A percentile compares a stretch with the other conserved stretches of the same genome.
Evolutionary conservation across 2,888 invertebrate species (phyloP).

Genomic region (Sclerodermus sp.): DNA sequence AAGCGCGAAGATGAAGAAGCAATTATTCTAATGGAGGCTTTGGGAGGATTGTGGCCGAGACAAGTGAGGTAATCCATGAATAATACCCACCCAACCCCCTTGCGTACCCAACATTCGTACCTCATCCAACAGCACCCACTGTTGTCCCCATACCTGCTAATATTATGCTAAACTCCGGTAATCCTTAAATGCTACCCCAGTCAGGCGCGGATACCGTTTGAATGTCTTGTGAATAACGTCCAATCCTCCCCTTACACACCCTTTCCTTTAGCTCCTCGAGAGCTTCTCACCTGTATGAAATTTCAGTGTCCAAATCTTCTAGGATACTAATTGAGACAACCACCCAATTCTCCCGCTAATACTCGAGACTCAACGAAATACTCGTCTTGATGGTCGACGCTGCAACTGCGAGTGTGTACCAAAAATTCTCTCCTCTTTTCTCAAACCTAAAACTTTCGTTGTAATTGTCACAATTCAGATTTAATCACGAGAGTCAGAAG

Average conservation of each 20-base stretch:
- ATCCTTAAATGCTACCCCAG: conserved; percentile 47
- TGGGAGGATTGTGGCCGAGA: conserved; percentile 52
- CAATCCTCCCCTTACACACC: conserved; percentile 2
- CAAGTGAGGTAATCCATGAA: conserved; percentile 57
- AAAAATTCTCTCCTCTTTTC: too few species aligned
- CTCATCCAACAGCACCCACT: background rate
- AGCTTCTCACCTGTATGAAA: background rate
- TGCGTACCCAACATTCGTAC: conserved; percentile 5
- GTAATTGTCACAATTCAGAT: too few species aligned
- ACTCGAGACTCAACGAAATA: background rate
- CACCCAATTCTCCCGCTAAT: background rate
- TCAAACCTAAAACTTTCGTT: too few species aligned
- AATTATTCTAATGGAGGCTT: conserved; percentile 57
- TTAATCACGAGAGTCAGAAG: too few species aligned
- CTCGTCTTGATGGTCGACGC: too few species aligned
- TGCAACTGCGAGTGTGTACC: too few species aligned
- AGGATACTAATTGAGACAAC: background rate
- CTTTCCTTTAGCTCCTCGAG: background rate
- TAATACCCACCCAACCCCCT: conserved; percentile 36
- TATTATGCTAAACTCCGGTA: conserved; percentile 54
- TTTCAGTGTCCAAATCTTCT: background rate
- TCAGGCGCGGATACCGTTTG: conserved; percentile 34
- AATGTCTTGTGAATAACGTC: conserved; percentile 2
- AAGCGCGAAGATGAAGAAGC: conserved; percentile 56
- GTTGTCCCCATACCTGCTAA: conserved; percentile 36